Evolutionary conservation across 2,888 invertebrate species (phyloP).

Genomic region (Pegoplata infirma): DNA sequence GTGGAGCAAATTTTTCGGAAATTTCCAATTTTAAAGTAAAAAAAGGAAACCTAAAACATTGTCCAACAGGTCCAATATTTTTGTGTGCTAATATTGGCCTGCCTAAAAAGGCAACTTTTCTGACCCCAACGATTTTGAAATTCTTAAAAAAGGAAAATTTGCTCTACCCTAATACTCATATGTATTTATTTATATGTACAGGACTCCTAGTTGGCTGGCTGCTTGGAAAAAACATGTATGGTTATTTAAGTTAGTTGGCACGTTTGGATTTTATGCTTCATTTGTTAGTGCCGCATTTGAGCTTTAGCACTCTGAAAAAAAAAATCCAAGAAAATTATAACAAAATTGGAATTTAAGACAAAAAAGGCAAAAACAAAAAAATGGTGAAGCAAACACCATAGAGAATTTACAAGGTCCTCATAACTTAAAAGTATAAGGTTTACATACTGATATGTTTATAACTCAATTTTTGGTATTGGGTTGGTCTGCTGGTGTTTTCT

Average conservation of each 20-base stretch:
- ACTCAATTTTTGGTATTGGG: background rate
- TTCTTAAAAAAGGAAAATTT: too few relatives aligned
- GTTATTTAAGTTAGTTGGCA: conserved; percentile 61
- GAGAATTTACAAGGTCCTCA: conserved; percentile 11
- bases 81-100: too few relatives aligned
- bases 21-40: too few relatives aligned
- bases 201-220: conserved; percentile 11
- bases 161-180: too few relatives aligned
- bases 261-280: conserved; percentile 71
- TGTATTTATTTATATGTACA: too few relatives aligned
- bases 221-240: conserved; percentile 8
- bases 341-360: conserved; percentile 64
- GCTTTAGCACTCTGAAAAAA: background rate
- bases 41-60: too few relatives aligned
- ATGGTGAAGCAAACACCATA: background rate
- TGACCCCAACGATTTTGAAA: too few relatives aligned
- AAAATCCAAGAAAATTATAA: conserved; percentile 19
- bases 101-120: too few relatives aligned
- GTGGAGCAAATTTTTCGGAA: too few relatives aligned
- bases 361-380: conserved; percentile 7
- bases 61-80: too few relatives aligned
- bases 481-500: background rate
- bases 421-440: background rate
- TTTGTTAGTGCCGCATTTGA: conserved; percentile 64
- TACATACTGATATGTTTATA: background rate